These are phyloP conservation scores for Agapetus fuscipes DNA, from an alignment of 2,888 invertebrate genomes.

Conservation along the genomic window DNA sequence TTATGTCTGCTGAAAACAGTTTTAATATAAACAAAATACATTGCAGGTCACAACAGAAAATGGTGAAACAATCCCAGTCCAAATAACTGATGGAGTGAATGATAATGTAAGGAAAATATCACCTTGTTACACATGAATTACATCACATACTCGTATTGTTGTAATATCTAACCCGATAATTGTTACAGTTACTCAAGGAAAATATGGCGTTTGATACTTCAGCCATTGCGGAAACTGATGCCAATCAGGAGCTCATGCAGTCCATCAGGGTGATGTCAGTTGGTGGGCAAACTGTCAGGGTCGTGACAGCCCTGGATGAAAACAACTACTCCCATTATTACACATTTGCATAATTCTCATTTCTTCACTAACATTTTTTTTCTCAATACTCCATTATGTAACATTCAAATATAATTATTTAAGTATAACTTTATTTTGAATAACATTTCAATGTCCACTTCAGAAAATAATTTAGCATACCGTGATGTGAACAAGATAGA, in stretches of 20 bases:
- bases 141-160: not conserved
- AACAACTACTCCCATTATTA: slow-evolving; percentile 15
- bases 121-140: too few relatives aligned
- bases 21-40: too few relatives aligned
- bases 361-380: not conserved
- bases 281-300: slow-evolving; percentile 14
- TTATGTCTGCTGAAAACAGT: too few relatives aligned
- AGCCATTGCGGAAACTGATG: too few relatives aligned
- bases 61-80: slow-evolving; percentile 44
- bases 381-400: not conserved
- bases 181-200: slow-evolving; percentile 14
- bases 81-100: slow-evolving; percentile 35
- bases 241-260: slow-evolving; percentile 6
- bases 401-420: too few relatives aligned
- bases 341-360: slow-evolving; percentile 9
- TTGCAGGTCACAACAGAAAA: slow-evolving; percentile 38
- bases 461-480: too few relatives aligned
- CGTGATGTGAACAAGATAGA: too few relatives aligned
- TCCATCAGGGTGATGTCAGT: slow-evolving; percentile 11
- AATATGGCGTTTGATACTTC: too few relatives aligned
- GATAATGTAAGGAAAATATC: slow-evolving; percentile 27
- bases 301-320: slow-evolving; percentile 16
- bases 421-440: not conserved
- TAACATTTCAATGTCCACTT: too few relatives aligned
- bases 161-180: too few relatives aligned